Evolutionary conservation across 2,797 vertebrate species (phyloP).

Genomic region (Pampus argenteus): DNA sequence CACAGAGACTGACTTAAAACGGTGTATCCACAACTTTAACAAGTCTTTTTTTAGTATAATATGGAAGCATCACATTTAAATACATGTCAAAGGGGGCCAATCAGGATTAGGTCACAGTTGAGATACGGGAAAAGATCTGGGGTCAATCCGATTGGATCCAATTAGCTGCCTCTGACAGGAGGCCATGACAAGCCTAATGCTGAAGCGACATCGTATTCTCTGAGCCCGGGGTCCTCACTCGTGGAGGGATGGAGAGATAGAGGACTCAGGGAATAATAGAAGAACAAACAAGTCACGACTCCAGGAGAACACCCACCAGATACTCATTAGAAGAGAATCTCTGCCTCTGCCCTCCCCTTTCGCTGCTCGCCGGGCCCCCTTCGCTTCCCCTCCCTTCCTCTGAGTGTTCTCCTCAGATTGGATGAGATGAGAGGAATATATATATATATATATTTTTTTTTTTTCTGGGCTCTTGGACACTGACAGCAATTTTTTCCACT

Average conservation of each 20-base stretch:
- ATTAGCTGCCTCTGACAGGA: slow-evolving; percentile 76
- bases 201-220: slow-evolving; percentile 47
- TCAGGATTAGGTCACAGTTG: slow-evolving; percentile 70
- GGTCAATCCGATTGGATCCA: slow-evolving; percentile 81
- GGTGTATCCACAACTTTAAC: slow-evolving; percentile 35
- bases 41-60: slow-evolving; percentile 52
- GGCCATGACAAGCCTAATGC: slow-evolving; percentile 59
- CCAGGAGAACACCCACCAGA: slow-evolving; percentile 76
- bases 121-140: slow-evolving; percentile 61
- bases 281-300: slow-evolving; percentile 86
- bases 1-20: slow-evolving; percentile 45
- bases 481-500: slow-evolving; percentile 52
- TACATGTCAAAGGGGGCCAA: slow-evolving; percentile 48
- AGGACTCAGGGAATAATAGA: slow-evolving; percentile 69
- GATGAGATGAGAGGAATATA: slow-evolving; percentile 56
- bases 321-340: slow-evolving; percentile 80
- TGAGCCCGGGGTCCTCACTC: slow-evolving; percentile 40
- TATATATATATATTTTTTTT: no score
- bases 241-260: slow-evolving; percentile 43
- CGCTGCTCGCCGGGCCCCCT: slow-evolving; percentile 14
- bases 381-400: slow-evolving; percentile 1
- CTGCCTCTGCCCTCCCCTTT: slow-evolving; percentile 43
- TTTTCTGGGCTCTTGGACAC: slow-evolving; percentile 50
- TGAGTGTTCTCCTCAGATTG: slow-evolving; percentile 44
- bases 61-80: slow-evolving; percentile 63